Evolutionary conservation across 2,113 vertebrate species (phyloP), one percentile per base, ranked within the genome.

Genomic region (Pimephales promelas): DNA sequence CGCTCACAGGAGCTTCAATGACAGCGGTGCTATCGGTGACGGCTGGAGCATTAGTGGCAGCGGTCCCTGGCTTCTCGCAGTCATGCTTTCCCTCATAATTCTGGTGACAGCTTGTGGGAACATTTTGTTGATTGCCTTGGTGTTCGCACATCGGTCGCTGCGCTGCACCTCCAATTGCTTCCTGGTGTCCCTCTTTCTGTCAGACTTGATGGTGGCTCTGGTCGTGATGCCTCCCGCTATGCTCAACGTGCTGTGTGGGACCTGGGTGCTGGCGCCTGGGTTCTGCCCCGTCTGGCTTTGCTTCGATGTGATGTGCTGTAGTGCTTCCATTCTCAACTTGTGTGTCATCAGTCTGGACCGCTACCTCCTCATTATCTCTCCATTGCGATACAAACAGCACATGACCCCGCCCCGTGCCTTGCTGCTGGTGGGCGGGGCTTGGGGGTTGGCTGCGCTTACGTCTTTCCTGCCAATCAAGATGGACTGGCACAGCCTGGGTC

Each of bases 241-340:
- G 97, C 94, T 99, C 72, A 98, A 99, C 20, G 95, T 96, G 80
- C 93, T 98, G 64, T 97, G 96, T 0, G 98, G 97, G 7, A 94
- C 92, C 87, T 99, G 98, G 98, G 95, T 97, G 91, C 92, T 99
- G 87, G 94, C 91, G 86, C 93, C 93, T 0, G 90, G 92, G 68
- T 96, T 99, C 86, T 99, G 98, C 90, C 95, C 95, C 0, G 92
- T 99, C 83, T 99, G 98, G 98, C 95, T 95, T 73, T 96, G 97
- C 92, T 98, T 98, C 0, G 98, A 99, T 0, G 96, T 98, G 86
- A 98, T 99, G 98, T 99, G 97, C 93, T 99, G 97, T 92, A 99
- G 98, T 2, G 97, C 98, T 6, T 99, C 98, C 92, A 99, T 99
- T 89, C 96, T 99, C 85, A 99, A 99, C 95, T 94, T 99, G 66